Base-by-base conservation (phyloP, 2,113 vertebrate genomes). In the Smithornis capensis region DNA sequence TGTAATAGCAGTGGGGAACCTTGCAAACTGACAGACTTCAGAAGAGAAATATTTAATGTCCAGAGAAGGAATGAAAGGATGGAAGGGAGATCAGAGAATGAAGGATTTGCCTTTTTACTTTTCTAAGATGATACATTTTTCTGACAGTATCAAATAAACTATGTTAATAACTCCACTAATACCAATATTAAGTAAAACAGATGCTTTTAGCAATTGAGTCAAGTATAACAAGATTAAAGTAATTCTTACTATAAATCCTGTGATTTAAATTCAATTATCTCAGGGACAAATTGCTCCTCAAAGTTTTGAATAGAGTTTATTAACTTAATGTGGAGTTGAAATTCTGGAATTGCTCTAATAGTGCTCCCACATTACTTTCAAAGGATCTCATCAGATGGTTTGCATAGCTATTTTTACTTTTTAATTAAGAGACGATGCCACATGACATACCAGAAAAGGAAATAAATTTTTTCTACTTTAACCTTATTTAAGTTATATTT, bases 211-310 rank as follows among this genome's bases (percentile, higher is more conserved):
- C 89, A 93, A 92, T 21, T 76, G 60, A 84, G n/a, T 68, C 28
- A 87, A 92, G 69, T 82, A 68, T 68, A 94, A 87, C 10, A 63
- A 79, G 87, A 84, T 94, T 91, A 84, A 92, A 94, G 49, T 83
- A 86, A 89, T 94, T 78, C 31, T 71, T 89, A 56, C 60, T 75
- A 49, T 71, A 91, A 94, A 83, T 94, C 55, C 68, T 75, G 44
- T 76, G 70, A 89, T 89, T 91, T 84, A 87, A 92, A 84, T 92
- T 94, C 29, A 75, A 2, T 92, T 92, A 82, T 68, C 64, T 77
- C 59, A 29, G 60, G 56, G 44, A 89, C 19, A 91, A 91, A 94
- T 82, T 37, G 9, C 69, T 75, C 69, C 3, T 3, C 38, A 60
- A 95, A 94, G 33, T 87, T 93, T 93, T 95, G 81, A 47, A 65